Evolutionary conservation across 2,797 vertebrate species (phyloP).

Genomic region (Artibeus jamaicensis): DNA sequence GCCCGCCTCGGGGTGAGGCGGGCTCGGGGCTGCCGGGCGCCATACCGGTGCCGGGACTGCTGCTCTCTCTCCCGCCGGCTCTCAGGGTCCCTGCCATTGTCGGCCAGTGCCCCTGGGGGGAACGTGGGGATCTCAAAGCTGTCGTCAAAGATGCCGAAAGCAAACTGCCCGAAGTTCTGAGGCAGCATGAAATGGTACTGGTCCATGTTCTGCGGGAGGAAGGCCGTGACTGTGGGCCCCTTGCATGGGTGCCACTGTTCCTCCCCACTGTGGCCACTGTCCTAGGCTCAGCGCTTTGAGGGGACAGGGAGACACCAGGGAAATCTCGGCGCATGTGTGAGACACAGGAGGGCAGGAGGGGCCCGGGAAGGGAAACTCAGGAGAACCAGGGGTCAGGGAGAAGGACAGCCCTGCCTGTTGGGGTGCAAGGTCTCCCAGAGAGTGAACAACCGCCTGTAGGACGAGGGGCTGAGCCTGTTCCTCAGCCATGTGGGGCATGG

Average conservation of each 20-base stretch:
- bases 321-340: background rate
- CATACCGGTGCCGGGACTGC: slow-evolving; percentile 91
- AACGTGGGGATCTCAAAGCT: slow-evolving; percentile 91
- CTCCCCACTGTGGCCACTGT: background rate
- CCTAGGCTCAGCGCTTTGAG: background rate
- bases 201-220: slow-evolving; percentile 87
- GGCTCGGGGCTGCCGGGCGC: slow-evolving; percentile 91
- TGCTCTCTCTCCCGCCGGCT: slow-evolving; percentile 92
- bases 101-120: slow-evolving; percentile 84
- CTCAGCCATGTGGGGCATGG: background rate
- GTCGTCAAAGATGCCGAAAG: slow-evolving; percentile 95
- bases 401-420: background rate
- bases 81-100: slow-evolving; percentile 92
- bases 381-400: background rate
- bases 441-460: background rate
- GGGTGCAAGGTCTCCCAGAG: background rate
- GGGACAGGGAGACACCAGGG: background rate
- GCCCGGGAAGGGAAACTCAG: background rate
- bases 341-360: background rate
- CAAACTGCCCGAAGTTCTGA: slow-evolving; percentile 92
- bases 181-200: slow-evolving; percentile 94
- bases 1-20: slow-evolving; percentile 91
- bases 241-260: background rate
- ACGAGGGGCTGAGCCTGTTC: background rate
- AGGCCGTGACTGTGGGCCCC: background rate